A percentile compares a stretch with the other conserved stretches of the same genome.
These are phyloP conservation scores for Cephalopholis sonnerati DNA, from an alignment of 2,113 vertebrate genomes.

Conservation along the genomic window DNA sequence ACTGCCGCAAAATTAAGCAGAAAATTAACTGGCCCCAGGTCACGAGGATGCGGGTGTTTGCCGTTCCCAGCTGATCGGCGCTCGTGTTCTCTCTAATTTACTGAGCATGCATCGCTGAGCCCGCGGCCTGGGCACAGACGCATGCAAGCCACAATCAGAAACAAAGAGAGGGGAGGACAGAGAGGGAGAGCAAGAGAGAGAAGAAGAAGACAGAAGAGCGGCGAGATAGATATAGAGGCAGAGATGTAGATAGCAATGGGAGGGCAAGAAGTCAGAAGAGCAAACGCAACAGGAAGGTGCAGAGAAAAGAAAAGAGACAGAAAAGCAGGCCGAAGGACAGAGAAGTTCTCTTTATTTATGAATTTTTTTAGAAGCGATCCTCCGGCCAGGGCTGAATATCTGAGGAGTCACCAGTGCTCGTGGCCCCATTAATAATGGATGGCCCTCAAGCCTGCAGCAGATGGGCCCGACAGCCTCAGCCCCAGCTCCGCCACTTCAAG, in stretches of 20 bases:
- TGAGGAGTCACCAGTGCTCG: conserved; percentile 88
- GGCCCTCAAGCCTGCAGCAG: conserved; percentile 91
- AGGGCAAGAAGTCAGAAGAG: conserved; percentile 56
- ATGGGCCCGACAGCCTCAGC: conserved; percentile 89
- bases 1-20: conserved; percentile 99
- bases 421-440: conserved; percentile 99
- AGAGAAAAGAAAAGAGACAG: conserved; percentile 65
- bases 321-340: conserved; percentile 64
- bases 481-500: conserved; percentile 83
- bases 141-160: conserved; percentile 90
- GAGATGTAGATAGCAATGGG: conserved; percentile 31
- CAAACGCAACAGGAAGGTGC: conserved; percentile 82
- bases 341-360: conserved; percentile 67
- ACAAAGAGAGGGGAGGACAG: conserved; percentile 78
- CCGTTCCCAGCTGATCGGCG: conserved; percentile 94
- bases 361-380: conserved; percentile 87
- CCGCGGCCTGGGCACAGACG: conserved; percentile 89
- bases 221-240: conserved; percentile 32
- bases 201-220: conserved; percentile 39
- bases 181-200: conserved; percentile 30
- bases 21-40: conserved; percentile 99
- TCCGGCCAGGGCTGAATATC: conserved; percentile 96
- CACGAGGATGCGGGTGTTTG: conserved; percentile 94
- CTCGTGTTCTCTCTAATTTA: conserved; percentile 99
- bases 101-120: conserved; percentile 99